Base-by-base conservation (phyloP, 2,888 invertebrate species). In the Pristionchus fissidentatus region DNA sequence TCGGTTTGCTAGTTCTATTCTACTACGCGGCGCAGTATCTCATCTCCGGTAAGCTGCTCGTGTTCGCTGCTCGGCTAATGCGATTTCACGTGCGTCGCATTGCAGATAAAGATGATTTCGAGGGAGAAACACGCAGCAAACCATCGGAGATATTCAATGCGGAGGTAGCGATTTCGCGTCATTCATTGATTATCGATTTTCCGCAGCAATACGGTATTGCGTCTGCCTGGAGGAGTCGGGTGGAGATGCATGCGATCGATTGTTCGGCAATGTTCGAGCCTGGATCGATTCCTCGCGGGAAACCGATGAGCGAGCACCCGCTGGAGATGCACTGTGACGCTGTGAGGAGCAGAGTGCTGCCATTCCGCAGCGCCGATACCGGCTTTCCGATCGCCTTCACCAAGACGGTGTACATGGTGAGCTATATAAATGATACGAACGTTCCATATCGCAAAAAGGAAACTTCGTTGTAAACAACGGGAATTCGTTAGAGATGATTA, bases 281-380 rank as follows among this genome's bases (percentile, higher is more conserved):
- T 7, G 43, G 43, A 35, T 19, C n/a, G 15, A 57, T 57, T 26
- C 38, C 38, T 13, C 38, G 57, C n/a, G 55, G 79, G 13, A 41
- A 26, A 26, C 55, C 62, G 5, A 43, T 81, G 32, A 35, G 35
- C 66, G 62, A 46, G 66, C 60, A 62, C 29, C 81, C 81, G 15
- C 46, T 66, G 3, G 81, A 81, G 32, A 81, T 81, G 81, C 81
- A 66, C 41, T 81, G 81, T 38, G n/a, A 62, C 66, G 81, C 81
- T n/a, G 32, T 81, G 10, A 43, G 81, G 13, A 81, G 81, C 46
- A n/a, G 81, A 35, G 66, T 81, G 22, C 38, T 81, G 10, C 81
- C 81, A 3, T 81, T 66, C 49, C 62, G 81, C 0, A 81, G 43
- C 46, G 26, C 46, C 26, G 66, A 81, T n/a, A 81, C 46, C n/a